Conservation (phyloP, 2,113 vertebrate genomes). For the Brachyhypopomus occidentalis region DNA sequence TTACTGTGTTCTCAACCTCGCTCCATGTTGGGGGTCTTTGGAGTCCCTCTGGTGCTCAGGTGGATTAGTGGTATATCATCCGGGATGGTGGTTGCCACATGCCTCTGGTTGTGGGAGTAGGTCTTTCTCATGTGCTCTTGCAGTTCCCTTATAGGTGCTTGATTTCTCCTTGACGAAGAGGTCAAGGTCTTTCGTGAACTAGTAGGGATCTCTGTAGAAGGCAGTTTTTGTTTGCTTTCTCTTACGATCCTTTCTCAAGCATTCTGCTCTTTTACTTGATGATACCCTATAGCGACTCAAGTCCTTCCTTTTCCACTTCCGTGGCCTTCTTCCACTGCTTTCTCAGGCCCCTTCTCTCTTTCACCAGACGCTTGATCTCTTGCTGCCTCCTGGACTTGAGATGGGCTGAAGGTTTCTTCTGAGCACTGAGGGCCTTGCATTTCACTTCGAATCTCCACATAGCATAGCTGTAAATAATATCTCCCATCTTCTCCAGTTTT, state of each 20-base stretch:
- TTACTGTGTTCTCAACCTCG: background rate
- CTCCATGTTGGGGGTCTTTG: background rate
- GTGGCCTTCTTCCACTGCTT: too few relatives aligned
- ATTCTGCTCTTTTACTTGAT: too few relatives aligned
- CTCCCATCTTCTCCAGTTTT: slow-evolving; percentile 39
- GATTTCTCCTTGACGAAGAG: too few relatives aligned
- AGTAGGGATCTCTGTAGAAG: too few relatives aligned
- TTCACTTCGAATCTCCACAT: slow-evolving; percentile 22
- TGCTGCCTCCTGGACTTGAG: slow-evolving; percentile 19
- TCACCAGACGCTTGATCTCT: background rate
- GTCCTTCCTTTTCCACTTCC: too few relatives aligned
- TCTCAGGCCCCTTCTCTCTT: too few relatives aligned
- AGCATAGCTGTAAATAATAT: slow-evolving; percentile 17
- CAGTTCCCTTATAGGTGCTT: background rate
- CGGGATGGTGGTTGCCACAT: background rate
- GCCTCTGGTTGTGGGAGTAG: too few relatives aligned
- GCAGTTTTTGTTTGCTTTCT: too few relatives aligned
- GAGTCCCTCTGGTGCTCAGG: background rate
- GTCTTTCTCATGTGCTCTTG: background rate
- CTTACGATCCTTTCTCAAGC: too few relatives aligned
- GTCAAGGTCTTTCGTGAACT: too few relatives aligned
- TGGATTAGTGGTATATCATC: background rate
- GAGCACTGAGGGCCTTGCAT: background rate
- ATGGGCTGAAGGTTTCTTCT: slow-evolving; percentile 20
- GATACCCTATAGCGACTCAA: too few relatives aligned